Percentiles rank a stretch among this genome's conserved stretches.
Evolutionary conservation across 2,113 vertebrate species (phyloP).

Genomic region (Ptilorrhoa leucosticta): DNA sequence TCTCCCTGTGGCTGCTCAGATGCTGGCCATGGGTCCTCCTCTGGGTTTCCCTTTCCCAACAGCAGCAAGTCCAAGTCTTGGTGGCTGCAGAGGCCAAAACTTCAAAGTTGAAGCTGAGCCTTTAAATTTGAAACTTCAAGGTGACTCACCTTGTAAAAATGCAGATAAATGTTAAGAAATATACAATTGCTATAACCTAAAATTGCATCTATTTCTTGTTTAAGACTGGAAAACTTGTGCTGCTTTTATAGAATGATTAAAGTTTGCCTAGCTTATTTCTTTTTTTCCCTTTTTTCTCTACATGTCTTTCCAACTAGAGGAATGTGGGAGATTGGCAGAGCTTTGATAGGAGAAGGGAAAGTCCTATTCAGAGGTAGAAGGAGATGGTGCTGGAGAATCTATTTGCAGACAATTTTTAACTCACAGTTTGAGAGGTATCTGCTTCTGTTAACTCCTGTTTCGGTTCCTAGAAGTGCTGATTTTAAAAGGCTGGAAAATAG

Average conservation of each 20-base stretch:
- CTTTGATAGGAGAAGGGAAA: background rate
- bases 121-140: background rate
- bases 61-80: background rate
- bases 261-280: fast-evolving
- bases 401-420: background rate
- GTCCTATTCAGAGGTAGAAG: background rate
- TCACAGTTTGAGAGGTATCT: background rate
- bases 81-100: background rate
- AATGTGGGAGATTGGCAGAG: background rate
- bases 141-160: background rate
- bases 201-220: background rate
- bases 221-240: background rate
- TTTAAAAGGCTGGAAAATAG: background rate
- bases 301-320: background rate
- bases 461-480: background rate
- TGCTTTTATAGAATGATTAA: background rate
- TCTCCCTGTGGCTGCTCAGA: background rate
- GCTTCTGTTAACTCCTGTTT: background rate
- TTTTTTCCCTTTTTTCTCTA: fast-evolving
- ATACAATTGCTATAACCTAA: background rate
- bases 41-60: background rate
- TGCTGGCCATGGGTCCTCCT: background rate
- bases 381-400: background rate
- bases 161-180: background rate
- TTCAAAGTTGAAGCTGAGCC: background rate